Evolutionary conservation across 1,140 invertebrate genomes (phyloP).

Genomic region (Sminthurides bifidus): DNA sequence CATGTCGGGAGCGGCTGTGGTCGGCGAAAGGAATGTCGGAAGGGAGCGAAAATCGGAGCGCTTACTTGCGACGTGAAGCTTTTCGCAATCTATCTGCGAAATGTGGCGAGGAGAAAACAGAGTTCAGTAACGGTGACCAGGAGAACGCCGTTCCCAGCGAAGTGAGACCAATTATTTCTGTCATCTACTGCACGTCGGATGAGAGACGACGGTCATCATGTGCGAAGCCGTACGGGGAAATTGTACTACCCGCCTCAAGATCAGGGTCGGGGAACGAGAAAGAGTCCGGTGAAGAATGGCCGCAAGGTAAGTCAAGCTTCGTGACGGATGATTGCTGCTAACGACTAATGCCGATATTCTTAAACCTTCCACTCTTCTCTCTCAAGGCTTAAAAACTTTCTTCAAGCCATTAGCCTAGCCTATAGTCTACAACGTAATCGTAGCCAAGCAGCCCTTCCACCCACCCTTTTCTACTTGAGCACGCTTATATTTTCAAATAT

Average conservation of each 20-base stretch:
- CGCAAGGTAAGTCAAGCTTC: slow-evolving; percentile 17
- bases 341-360: too few relatives aligned
- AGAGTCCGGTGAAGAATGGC: slow-evolving; percentile 19
- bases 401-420: too few relatives aligned
- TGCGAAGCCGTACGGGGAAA: slow-evolving; percentile 17
- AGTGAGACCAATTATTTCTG: slow-evolving; percentile 31
- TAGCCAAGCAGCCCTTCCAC: too few relatives aligned
- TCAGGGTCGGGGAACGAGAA: slow-evolving; percentile 19
- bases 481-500: too few relatives aligned
- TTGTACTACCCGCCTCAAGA: slow-evolving; percentile 21
- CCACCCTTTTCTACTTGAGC: too few relatives aligned
- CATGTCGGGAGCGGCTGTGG: slow-evolving; percentile 29
- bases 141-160: slow-evolving; percentile 20
- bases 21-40: slow-evolving; percentile 19
- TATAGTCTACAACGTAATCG: too few relatives aligned
- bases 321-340: too few relatives aligned
- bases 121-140: slow-evolving; percentile 28
- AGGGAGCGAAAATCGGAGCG: slow-evolving; percentile 19
- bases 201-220: slow-evolving; percentile 23
- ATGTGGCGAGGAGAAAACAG: slow-evolving; percentile 24
- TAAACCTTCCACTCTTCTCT: too few relatives aligned
- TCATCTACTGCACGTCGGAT: slow-evolving; percentile 30
- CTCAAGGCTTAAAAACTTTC: too few relatives aligned
- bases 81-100: slow-evolving; percentile 28
- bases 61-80: slow-evolving; percentile 29